Conservation (phyloP, 2,113 vertebrate species). For the Turdus rufiventris region DNA sequence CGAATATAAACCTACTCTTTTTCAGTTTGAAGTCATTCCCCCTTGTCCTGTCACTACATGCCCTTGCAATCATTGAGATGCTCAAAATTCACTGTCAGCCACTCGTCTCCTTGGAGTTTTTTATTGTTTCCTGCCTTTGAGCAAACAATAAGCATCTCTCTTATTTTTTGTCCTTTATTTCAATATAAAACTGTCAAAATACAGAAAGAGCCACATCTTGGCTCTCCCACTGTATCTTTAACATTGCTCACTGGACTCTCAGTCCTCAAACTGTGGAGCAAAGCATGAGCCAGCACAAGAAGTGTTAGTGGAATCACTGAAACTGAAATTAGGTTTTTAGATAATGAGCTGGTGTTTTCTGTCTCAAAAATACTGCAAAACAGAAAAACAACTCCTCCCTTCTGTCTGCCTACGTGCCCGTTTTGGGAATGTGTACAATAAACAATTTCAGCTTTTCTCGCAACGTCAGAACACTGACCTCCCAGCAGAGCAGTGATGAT, state of each 20-base stretch:
- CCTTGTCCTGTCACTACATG: background rate
- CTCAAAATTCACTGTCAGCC: background rate
- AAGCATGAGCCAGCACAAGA: background rate
- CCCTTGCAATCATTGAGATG: background rate
- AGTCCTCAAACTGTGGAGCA: background rate
- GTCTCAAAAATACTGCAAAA: background rate
- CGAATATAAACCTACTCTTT: background rate
- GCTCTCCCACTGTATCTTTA: background rate
- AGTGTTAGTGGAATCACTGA: background rate
- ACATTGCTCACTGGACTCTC: background rate
- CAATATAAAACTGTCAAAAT: background rate
- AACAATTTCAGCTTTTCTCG: background rate
- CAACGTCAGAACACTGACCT: background rate
- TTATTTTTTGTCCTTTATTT: background rate
- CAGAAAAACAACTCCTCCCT: background rate
- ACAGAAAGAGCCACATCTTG: background rate
- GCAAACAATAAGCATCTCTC: accelerated
- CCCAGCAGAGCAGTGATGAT: background rate
- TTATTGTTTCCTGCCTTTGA: background rate
- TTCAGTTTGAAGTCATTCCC: background rate
- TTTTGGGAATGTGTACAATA: background rate
- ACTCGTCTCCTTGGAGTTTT: background rate
- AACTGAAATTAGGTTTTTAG: background rate
- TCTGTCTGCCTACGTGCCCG: background rate
- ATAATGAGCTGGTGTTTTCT: background rate